Percentiles rank a stretch among this genome's conserved stretches.
These are phyloP conservation scores for Catharus fuscescens DNA, from an alignment of 2,113 vertebrate genomes.

Conservation along the genomic window DNA sequence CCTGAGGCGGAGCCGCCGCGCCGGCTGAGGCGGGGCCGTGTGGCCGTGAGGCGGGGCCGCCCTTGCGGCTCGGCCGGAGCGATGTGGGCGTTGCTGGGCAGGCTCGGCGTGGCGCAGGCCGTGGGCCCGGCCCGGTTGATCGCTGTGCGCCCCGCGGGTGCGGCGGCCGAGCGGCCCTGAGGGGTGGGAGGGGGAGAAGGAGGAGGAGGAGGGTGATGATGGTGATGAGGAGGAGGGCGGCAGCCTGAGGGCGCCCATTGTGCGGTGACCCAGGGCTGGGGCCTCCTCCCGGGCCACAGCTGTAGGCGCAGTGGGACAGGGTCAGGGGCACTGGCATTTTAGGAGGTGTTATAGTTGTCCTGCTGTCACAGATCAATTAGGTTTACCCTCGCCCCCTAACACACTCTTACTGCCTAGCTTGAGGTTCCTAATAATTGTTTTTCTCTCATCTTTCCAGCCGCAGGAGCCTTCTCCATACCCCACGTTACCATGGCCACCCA, in stretches of 20 bases:
- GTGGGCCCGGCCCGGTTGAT: not conserved
- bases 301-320: not conserved
- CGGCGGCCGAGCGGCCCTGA: not conserved
- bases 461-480: constrained; percentile 34
- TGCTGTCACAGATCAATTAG: no score
- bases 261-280: not conserved
- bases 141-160: not conserved
- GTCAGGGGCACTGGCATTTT: not conserved
- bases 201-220: not conserved
- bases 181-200: not conserved
- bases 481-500: constrained; percentile 70
- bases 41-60: not conserved
- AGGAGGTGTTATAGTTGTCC: not conserved
- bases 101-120: not conserved
- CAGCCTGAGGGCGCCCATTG: accelerated
- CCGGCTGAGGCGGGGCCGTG: not conserved
- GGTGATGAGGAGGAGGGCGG: not conserved
- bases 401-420: no score
- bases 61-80: not conserved
- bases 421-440: not conserved
- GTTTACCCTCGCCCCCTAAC: accelerated
- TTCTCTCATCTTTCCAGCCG: constrained; percentile 43
- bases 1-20: not conserved
- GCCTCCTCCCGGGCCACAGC: not conserved
- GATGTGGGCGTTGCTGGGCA: not conserved